Percentiles rank a stretch among this genome's conserved stretches.
Conservation (phyloP, 2,888 invertebrate genomes). For the Phengaris arion region DNA sequence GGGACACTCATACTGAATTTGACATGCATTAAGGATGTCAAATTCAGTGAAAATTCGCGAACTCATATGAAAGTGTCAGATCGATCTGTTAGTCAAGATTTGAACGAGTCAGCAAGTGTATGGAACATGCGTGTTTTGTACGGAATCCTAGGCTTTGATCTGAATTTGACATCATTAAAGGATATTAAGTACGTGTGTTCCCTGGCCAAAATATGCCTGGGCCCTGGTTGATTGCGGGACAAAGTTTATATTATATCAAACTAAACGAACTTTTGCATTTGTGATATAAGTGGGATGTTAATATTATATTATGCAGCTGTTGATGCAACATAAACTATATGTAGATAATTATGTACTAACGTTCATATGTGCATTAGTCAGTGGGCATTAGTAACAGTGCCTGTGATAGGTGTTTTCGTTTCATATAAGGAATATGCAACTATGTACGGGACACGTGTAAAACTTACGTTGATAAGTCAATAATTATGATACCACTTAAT, state of each 20-base stretch:
- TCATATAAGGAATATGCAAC: constrained; percentile 19
- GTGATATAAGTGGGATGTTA: background rate
- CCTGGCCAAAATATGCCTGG: background rate
- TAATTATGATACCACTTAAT: background rate
- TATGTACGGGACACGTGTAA: constrained; percentile 23
- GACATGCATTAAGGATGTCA: no score
- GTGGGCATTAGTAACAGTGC: background rate
- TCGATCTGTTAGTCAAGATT: no score
- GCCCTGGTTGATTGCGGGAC: background rate
- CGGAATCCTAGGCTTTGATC: no score
- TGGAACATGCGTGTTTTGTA: no score
- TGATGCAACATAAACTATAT: background rate
- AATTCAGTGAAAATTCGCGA: no score
- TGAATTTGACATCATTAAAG: no score
- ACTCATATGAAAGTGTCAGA: no score
- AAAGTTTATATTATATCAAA: background rate
- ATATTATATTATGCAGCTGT: background rate
- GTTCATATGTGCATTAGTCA: background rate
- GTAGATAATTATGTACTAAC: background rate
- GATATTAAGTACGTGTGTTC: no score
- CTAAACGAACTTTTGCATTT: background rate
- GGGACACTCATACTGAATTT: no score
- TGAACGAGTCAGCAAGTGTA: no score
- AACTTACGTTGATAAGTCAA: background rate
- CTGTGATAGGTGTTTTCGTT: constrained; percentile 30